Evolutionary conservation across 1,140 invertebrate genomes (phyloP).

Genomic region (Acromyrmex echinatior): DNA sequence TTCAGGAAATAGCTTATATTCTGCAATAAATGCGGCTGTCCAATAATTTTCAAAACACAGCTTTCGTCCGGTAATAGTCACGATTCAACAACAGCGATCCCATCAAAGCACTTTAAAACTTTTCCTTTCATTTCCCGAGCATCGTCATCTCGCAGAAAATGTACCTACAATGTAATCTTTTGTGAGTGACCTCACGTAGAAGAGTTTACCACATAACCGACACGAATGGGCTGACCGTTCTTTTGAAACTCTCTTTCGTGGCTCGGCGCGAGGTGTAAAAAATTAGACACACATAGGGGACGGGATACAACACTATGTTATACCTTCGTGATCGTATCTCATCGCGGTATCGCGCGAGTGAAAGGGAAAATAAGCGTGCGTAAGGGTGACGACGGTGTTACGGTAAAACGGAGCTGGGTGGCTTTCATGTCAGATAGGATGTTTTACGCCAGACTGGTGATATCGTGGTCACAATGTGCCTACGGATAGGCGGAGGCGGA

Average conservation of each 20-base stretch:
- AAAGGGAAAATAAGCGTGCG: slow-evolving; percentile 27
- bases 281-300: slow-evolving; percentile 35
- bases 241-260: not conserved
- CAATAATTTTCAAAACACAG: slow-evolving; percentile 37
- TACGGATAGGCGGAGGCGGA: not conserved
- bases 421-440: slow-evolving; percentile 70
- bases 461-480: slow-evolving; percentile 60
- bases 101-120: slow-evolving; percentile 27
- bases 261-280: slow-evolving; percentile 14
- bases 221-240: slow-evolving; percentile 18
- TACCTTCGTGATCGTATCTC: slow-evolving; percentile 44
- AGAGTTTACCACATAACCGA: slow-evolving; percentile 4
- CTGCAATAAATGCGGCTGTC: slow-evolving; percentile 3
- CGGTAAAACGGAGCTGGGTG: slow-evolving; percentile 36
- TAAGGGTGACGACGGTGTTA: slow-evolving; percentile 40
- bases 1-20: not conserved
- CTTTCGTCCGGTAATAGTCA: slow-evolving; percentile 17
- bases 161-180: not conserved
- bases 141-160: not conserved
- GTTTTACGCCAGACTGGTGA: slow-evolving; percentile 69
- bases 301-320: slow-evolving; percentile 8
- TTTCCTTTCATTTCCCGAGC: slow-evolving; percentile 24
- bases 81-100: slow-evolving; percentile 12
- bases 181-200: not conserved
- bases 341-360: slow-evolving; percentile 13